A percentile compares a stretch with the other conserved stretches of the same genome.
phyloP scores from a whole-genome alignment of 1,140 invertebrate species.

The Zaprionus gabonicus region DNA sequence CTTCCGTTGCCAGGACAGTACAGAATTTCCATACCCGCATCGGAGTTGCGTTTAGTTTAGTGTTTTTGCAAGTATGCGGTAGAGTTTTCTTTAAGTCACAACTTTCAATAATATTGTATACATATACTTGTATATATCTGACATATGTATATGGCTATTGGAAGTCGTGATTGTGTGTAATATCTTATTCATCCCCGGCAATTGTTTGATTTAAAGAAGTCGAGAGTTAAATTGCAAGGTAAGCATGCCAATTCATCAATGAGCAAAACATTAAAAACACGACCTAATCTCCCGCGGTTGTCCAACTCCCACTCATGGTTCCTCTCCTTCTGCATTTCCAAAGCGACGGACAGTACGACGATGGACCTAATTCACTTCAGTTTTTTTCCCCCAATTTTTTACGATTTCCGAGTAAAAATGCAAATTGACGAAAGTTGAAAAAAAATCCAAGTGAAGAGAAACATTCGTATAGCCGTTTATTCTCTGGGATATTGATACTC shows the following conservation, averaged over 20 bases:
- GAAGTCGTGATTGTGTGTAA: background rate
- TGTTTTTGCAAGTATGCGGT: background rate
- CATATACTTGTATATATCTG: too few species aligned
- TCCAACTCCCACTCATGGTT: background rate
- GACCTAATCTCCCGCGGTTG: background rate
- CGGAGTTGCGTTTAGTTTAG: too few species aligned
- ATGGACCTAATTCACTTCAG: background rate
- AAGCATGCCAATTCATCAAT: background rate
- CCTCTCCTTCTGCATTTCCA: background rate
- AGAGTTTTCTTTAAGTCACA: background rate
- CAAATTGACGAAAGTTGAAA: conserved; percentile 22
- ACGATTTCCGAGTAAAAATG: background rate
- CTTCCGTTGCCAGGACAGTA: too few species aligned
- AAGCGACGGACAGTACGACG: background rate
- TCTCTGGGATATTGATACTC: background rate
- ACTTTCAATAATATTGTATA: too few species aligned
- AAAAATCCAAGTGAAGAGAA: conserved; percentile 8
- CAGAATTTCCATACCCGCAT: background rate
- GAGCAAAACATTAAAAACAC: background rate
- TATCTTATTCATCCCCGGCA: background rate
- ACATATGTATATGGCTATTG: background rate
- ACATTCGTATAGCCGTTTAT: background rate
- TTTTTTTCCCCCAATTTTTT: background rate
- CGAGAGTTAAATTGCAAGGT: conserved; percentile 3
- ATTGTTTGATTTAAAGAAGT: background rate